Base-by-base conservation (phyloP, 2,113 vertebrate species). In the Labrus mixtus region DNA sequence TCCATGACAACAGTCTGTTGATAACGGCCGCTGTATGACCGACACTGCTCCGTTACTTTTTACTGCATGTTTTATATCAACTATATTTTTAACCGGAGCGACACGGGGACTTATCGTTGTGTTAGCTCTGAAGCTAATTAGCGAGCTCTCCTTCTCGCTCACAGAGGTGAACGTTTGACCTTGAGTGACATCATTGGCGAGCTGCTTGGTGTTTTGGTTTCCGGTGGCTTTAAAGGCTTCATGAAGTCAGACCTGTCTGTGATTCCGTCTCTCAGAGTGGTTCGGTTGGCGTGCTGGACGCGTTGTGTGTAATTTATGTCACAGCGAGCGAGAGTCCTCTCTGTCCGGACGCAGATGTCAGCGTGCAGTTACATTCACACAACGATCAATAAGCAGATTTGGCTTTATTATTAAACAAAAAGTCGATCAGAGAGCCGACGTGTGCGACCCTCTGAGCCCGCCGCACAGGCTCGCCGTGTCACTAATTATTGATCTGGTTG, bases 231-330 rank as follows among this genome's bases (percentile, higher is more conserved):
- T 41, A 69, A 65, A 61, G 36, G 59, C 39, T 79, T 79, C 56
- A 37, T 36, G 45, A 46, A 56, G 41, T 66, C 25, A 70, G 71
- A 55, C 41, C 16, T 19, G 12, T 9, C 16, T 67, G 62, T 19
- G 33, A 16, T 22, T 36, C n/a, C 39, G 19, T 36, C 36, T 23
- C 54, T 50, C 69, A 68, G 54, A 74, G 46, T 59, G 33, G 75
- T 58, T 33, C 74, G 78, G 70, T 79, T 56, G 33, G 56, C 61
- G 41, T 29, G 22, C 53, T 71, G 33, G 61, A 70, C 69, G 23
- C 60, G 37, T 25, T 25, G 25, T 5, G 57, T 64, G 66, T 73
- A 60, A 63, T 62, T 73, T 77, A 54, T 82, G 67, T 71, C 73
- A 60, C 43, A 23, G 22, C 51, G 25, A 37, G 68, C 7, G 5